Base-by-base conservation (phyloP, 2,113 vertebrate genomes). In the Accipiter virgatus region DNA sequence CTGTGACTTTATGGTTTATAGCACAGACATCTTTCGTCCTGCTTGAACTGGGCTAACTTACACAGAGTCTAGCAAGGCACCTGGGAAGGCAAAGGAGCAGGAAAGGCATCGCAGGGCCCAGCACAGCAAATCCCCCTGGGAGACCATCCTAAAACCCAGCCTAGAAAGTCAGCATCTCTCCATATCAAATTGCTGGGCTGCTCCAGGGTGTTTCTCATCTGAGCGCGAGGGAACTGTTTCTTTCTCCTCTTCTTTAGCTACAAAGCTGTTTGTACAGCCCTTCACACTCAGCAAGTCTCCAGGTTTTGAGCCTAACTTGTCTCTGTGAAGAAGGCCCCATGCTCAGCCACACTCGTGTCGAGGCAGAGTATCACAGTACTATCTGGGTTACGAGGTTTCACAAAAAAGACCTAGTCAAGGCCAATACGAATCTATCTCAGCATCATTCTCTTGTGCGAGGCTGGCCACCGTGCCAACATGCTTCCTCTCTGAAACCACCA, bases 341-440 rank as follows among this genome's bases (percentile, higher is more conserved):
- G 9, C 62, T 43, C 19, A 65, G 40, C 58, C 68, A 8, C 31
- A 10, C 11, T 52, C 0, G 0, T 0, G 2, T 2, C 2, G 0
- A 31, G 50, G 88, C 59, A 62, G 32, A 53, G 38, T 19, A 29
- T 9, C 84, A 29, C 68, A 16, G 59, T 7, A n/a, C 10, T 8
- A 9, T 50, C 13, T 78, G 81, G 42, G 40, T 12, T 66, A 42
- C 15, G 34, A 15, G 36, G 55, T 40, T 18, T 11, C 59, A 11
- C 34, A 15, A 16, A 31, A 43, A 31, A 45, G 43, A 34, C 7
- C 27, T 25, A 29, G 50, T 5, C 66, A 50, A 7, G 48, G 38
- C 47, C 7, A 13, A 27, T 4, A 1, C 0, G 0, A 45, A 47
- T 45, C 63, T 72, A 38, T 71, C 59, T 89, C 89, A 65, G 47